A percentile compares a stretch with the other conserved stretches of the same genome.
Conservation (phyloP, 23 tunicate genomes). For the Halocynthia aurantium region DNA sequence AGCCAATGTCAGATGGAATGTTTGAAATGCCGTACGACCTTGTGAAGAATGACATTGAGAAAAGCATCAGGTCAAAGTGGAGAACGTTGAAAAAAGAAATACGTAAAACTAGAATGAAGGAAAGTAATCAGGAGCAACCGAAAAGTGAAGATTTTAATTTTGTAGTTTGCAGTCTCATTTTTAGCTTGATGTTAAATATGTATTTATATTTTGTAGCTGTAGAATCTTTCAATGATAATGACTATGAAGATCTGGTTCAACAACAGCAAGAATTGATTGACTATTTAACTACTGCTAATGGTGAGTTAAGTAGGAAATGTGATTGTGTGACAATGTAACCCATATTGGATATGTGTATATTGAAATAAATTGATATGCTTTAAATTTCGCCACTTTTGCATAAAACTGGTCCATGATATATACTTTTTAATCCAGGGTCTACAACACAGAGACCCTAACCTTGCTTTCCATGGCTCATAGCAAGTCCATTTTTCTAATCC, state of each 20-base stretch:
- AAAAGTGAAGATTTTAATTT: background rate
- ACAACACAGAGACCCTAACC: too few species aligned
- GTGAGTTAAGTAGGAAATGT: constrained; percentile 6
- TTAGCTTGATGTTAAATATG: background rate
- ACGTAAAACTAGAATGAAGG: constrained; percentile 20
- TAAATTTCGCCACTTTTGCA: too few species aligned
- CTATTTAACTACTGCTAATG: constrained; percentile 57
- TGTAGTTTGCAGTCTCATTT: background rate
- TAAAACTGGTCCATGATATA: too few species aligned
- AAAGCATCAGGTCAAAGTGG: constrained; percentile 59
- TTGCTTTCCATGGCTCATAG: too few species aligned
- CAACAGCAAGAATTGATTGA: constrained; percentile 81
- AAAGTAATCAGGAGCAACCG: background rate
- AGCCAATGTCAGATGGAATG: constrained; percentile 54
- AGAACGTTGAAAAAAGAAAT: constrained; percentile 55
- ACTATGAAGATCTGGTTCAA: constrained; percentile 45
- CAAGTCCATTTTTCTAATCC: too few species aligned
- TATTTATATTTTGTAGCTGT: background rate
- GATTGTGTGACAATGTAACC: too few species aligned
- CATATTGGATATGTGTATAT: too few species aligned
- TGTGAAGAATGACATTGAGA: constrained; percentile 84
- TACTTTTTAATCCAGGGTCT: too few species aligned
- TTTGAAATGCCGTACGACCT: constrained; percentile 90
- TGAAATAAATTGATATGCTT: too few species aligned
- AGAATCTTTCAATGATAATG: constrained; percentile 6